Percentiles rank a stretch among this genome's conserved stretches.
phyloP scores from a whole-genome alignment of 2,888 invertebrate species.

The Ennomos quercinarius region DNA sequence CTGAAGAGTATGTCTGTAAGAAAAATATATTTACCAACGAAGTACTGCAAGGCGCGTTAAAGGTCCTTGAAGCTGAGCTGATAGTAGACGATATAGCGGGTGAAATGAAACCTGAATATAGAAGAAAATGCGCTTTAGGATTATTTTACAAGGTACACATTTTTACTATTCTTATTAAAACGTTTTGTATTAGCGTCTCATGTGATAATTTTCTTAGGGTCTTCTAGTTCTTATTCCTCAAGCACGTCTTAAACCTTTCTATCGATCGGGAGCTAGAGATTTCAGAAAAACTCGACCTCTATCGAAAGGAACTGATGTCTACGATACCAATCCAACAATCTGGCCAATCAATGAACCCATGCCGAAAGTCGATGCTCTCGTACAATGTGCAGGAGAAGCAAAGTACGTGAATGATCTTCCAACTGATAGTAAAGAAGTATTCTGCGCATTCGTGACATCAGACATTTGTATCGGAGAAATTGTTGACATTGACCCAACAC shows the following conservation, averaged over 20 bases:
- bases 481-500: conserved; percentile 84
- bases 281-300: conserved; percentile 82
- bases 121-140: conserved; percentile 85
- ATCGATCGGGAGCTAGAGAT: conserved; percentile 79
- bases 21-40: conserved; percentile 74
- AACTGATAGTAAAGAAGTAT: conserved; percentile 86
- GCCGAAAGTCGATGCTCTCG: conserved; percentile 86
- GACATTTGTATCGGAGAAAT: conserved; percentile 85
- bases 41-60: conserved; percentile 80
- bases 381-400: conserved; percentile 88
- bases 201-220: conserved; percentile 61
- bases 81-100: conserved; percentile 72
- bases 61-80: conserved; percentile 82
- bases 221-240: conserved; percentile 80
- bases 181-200: neutral
- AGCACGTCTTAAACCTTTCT: conserved; percentile 68
- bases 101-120: conserved; percentile 85
- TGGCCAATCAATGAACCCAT: conserved; percentile 89
- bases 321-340: conserved; percentile 85
- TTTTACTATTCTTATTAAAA: neutral
- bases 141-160: conserved; percentile 87
- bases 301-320: conserved; percentile 87
- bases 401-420: conserved; percentile 87
- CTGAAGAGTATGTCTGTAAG: conserved; percentile 77
- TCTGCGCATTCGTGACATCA: conserved; percentile 87